These are phyloP conservation scores for Acrobasis suavella DNA, from an alignment of 2,888 invertebrate species.

Conservation along the genomic window DNA sequence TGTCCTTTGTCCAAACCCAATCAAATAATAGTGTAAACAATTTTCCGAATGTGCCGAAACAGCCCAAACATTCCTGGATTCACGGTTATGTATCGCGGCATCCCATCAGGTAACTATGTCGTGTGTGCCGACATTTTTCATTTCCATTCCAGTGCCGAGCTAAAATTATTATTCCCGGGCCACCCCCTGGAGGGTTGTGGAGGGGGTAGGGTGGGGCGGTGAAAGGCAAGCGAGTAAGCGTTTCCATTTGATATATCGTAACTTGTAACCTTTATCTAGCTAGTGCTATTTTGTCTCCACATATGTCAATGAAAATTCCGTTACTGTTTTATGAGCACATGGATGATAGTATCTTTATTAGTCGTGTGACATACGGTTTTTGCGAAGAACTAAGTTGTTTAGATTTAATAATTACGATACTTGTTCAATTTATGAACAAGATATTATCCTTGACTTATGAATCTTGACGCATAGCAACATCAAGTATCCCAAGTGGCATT, in stretches of 20 bases:
- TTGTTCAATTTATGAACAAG: too few species aligned
- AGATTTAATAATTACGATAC: too few species aligned
- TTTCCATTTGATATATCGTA: slow-evolving; percentile 20
- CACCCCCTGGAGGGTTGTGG: slow-evolving; percentile 35
- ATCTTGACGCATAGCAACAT: too few species aligned
- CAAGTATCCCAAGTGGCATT: too few species aligned
- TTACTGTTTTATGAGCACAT: background rate
- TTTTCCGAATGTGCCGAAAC: background rate
- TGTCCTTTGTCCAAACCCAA: background rate
- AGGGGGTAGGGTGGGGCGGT: slow-evolving; percentile 37
- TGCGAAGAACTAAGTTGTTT: too few species aligned
- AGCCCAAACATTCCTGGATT: background rate
- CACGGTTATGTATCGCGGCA: background rate
- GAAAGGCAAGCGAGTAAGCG: slow-evolving; percentile 35
- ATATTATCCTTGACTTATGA: too few species aligned
- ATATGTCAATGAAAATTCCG: background rate
- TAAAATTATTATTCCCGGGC: slow-evolving; percentile 47
- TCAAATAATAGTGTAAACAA: background rate
- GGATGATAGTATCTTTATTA: background rate
- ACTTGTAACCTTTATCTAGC: slow-evolving; percentile 17
- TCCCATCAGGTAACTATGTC: slow-evolving; percentile 37
- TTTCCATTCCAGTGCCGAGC: slow-evolving; percentile 44
- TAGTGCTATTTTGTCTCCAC: background rate
- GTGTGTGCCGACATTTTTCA: slow-evolving; percentile 51
- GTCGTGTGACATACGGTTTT: too few species aligned